A percentile compares a stretch with the other conserved stretches of the same genome.
These are phyloP conservation scores for Darevskia nairensis DNA, from an alignment of 2,797 vertebrate species.

Conservation along the genomic window DNA sequence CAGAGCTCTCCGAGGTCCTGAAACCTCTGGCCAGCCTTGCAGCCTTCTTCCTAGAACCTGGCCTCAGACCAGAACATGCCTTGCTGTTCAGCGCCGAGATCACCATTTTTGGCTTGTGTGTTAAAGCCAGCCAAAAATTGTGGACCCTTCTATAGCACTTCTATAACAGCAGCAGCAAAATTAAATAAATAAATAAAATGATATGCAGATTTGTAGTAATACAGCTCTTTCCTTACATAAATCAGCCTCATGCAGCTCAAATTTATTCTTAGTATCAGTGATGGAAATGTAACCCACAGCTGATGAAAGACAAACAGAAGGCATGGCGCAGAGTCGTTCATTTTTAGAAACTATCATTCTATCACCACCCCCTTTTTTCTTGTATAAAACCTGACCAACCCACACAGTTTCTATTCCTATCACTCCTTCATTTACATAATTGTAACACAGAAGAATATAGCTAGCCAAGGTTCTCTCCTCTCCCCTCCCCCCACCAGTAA, in stretches of 20 bases:
- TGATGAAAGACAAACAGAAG: slow-evolving; percentile 56
- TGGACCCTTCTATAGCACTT: not conserved
- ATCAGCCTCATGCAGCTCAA: slow-evolving; percentile 34
- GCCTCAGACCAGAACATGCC: not conserved
- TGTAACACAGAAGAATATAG: slow-evolving; percentile 80
- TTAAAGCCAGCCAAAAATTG: not conserved
- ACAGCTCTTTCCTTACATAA: slow-evolving; percentile 40
- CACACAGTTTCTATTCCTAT: slow-evolving; percentile 80
- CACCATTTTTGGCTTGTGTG: not conserved
- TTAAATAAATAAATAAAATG: not conserved
- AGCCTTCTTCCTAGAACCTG: no score
- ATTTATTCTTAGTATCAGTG: slow-evolving; percentile 59
- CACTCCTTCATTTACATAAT: slow-evolving; percentile 77
- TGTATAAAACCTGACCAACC: slow-evolving; percentile 77
- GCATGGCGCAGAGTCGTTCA: slow-evolving; percentile 54
- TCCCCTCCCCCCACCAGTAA: slow-evolving; percentile 66
- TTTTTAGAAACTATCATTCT: slow-evolving; percentile 70
- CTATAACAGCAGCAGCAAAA: not conserved
- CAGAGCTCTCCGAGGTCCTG: not conserved
- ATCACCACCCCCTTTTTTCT: slow-evolving; percentile 49
- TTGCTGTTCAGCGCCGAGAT: not conserved
- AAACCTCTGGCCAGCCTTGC: not conserved
- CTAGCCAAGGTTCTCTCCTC: slow-evolving; percentile 64
- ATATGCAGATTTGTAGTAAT: not conserved
- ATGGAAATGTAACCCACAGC: slow-evolving; percentile 46